These are phyloP conservation scores for Paedocypris micromegethes DNA, from an alignment of 2,797 vertebrate genomes.

Conservation along the genomic window DNA sequence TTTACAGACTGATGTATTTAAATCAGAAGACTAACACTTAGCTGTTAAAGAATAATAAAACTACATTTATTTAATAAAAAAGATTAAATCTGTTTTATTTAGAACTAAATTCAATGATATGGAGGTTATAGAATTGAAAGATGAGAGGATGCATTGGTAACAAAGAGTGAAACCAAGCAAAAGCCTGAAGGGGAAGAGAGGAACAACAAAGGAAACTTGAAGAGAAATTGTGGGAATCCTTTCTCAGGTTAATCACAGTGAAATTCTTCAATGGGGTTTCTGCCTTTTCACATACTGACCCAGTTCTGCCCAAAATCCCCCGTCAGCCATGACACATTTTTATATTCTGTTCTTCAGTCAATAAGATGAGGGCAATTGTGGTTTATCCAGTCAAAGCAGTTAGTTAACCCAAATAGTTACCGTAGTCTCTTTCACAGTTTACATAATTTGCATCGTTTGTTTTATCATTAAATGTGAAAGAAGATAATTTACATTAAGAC, in stretches of 20 bases:
- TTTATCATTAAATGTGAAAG: neutral
- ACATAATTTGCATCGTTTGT: neutral
- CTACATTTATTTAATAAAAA: too few species aligned
- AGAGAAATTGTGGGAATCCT: neutral
- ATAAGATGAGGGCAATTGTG: conserved; percentile 33
- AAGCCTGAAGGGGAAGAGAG: neutral
- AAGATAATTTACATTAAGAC: neutral
- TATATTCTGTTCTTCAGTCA: conserved; percentile 19
- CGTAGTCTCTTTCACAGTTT: neutral
- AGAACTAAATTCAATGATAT: too few species aligned
- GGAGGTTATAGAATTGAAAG: neutral
- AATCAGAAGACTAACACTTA: too few species aligned
- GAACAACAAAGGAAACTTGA: neutral
- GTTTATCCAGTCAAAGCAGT: conserved; percentile 31
- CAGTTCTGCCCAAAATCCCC: conserved; percentile 28
- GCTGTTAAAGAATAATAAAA: too few species aligned
- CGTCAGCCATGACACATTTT: conserved; percentile 43
- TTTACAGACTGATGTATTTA: too few species aligned
- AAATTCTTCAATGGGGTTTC: neutral
- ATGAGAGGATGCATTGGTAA: neutral
- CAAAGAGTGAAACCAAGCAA: neutral
- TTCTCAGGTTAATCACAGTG: neutral
- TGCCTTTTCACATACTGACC: conserved; percentile 30
- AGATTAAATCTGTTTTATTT: too few species aligned
- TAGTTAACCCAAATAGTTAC: neutral